A percentile compares a stretch with the other conserved stretches of the same genome.
phyloP scores from a whole-genome alignment of 2,888 invertebrate species.

The Parnassius orleans region DNA sequence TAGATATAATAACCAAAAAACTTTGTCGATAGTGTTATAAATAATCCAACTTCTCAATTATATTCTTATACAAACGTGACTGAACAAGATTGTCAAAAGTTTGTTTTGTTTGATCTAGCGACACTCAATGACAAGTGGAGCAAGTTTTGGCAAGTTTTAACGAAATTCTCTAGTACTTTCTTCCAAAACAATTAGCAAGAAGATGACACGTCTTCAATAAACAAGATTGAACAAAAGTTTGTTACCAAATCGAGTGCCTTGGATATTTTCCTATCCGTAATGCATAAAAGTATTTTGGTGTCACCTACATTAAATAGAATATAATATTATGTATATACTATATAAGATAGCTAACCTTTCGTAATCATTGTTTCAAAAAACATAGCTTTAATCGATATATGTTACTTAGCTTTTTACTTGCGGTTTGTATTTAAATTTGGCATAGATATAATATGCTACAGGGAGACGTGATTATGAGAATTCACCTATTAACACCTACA shows the following conservation, averaged over 20 bases:
- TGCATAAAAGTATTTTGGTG: not conserved
- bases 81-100: slow-evolving; percentile 10
- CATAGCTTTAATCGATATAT: too few species aligned
- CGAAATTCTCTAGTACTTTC: slow-evolving; percentile 20
- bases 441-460: too few species aligned
- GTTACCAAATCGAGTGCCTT: not conserved
- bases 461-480: too few species aligned
- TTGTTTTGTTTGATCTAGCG: slow-evolving; percentile 20
- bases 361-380: too few species aligned
- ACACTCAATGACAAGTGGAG: slow-evolving; percentile 23
- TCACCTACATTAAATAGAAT: too few species aligned
- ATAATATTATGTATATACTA: too few species aligned
- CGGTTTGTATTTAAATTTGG: too few species aligned
- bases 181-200: slow-evolving; percentile 23
- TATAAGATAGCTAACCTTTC: too few species aligned
- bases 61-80: slow-evolving; percentile 11
- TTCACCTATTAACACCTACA: too few species aligned
- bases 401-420: too few species aligned
- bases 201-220: slow-evolving; percentile 17
- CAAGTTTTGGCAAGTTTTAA: slow-evolving; percentile 22
- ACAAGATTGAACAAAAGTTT: slow-evolving; percentile 13
- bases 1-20: too few species aligned
- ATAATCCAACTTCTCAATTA: slow-evolving; percentile 1
- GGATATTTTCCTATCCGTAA: not conserved
- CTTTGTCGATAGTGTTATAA: not conserved